Evolutionary conservation across 2,797 vertebrate genomes (phyloP), one percentile per base, ranked within the genome.

Genomic region (Synanceia verrucosa): DNA sequence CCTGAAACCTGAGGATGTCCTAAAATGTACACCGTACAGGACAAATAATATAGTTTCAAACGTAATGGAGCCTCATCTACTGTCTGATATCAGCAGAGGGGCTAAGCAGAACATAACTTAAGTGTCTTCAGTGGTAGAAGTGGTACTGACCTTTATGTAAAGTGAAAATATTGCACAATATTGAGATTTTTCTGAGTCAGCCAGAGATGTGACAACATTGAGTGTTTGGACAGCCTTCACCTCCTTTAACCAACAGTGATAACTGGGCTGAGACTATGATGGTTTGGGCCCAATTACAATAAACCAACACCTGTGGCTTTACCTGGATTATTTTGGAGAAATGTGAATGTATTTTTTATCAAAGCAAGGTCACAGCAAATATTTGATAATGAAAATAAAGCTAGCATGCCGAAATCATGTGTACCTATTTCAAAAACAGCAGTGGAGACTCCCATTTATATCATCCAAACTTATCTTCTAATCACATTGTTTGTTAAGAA

Each of bases 191-290:
- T 65, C 48, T 77, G 63, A 75, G 67, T 84, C 70, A 75, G 4
- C n/a, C 34, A 57, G 8, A 76, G 33, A 66, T 63, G 37, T 55
- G 29, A 53, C 50, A 62, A 56, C 26, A 50, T 14, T 13, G 13
- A 18, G 7, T 70, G 62, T 70, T 80, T 76, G 52, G 61, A 70
- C 39, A 76, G 48, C 0, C 5, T 34, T 67, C 26, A 11, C 74
- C 78, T 78, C 82, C 82, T 65, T 81, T 21, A 69, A 76, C 67
- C 46, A 84, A 84, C 74, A 84, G 46, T 66, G 67, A 81, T 81
- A 72, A 58, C 9, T 47, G 11, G 28, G 12, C 50, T 41, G 6
- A 53, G 62, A 55, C 8, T 2, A 34, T 23, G 23, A 9, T 59
- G 23, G 55, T 59, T 82, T 68, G 24, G 48, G 41, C 18, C 16